A percentile compares a stretch with the other conserved stretches of the same genome.
Evolutionary conservation across 2,888 invertebrate species (phyloP).

Genomic region (Notodonta ziczac): DNA sequence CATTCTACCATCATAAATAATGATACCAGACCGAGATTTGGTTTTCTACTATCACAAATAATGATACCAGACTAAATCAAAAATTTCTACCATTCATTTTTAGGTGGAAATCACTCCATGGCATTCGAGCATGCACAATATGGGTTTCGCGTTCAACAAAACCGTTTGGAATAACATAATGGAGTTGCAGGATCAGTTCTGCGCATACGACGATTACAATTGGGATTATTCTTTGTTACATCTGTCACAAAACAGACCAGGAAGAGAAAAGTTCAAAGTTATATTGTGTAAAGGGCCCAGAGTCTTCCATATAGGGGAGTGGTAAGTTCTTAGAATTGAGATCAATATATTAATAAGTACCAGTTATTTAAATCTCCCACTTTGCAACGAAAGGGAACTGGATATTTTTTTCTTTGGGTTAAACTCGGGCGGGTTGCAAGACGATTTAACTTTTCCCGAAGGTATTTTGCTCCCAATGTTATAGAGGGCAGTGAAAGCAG

Average conservation of each 20-base stretch:
- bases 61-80: slow-evolving; percentile 6
- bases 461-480: too few species aligned
- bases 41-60: slow-evolving; percentile 6
- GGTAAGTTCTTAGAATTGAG: slow-evolving; percentile 84
- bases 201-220: slow-evolving; percentile 99
- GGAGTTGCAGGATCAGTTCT: slow-evolving; percentile 93
- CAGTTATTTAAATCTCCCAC: too few species aligned
- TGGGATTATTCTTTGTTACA: slow-evolving; percentile 99
- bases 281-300: slow-evolving; percentile 96
- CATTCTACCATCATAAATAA: slow-evolving; percentile 6
- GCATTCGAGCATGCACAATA: slow-evolving; percentile 99
- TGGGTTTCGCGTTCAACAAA: slow-evolving; percentile 98
- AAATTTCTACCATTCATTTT: slow-evolving; percentile 23
- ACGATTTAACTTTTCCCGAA: too few species aligned
- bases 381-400: too few species aligned
- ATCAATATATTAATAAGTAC: too few species aligned
- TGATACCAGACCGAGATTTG: neutral
- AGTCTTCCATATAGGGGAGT: slow-evolving; percentile 99
- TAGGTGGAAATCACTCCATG: slow-evolving; percentile 96
- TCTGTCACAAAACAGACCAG: slow-evolving; percentile 93
- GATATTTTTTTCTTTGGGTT: too few species aligned
- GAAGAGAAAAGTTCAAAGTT: slow-evolving; percentile 89
- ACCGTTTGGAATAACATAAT: slow-evolving; percentile 94
- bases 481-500: too few species aligned
- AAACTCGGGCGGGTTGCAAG: too few species aligned